phyloP scores from a whole-genome alignment of 2,797 vertebrate genomes.

The Cercopithecus petaurista region DNA sequence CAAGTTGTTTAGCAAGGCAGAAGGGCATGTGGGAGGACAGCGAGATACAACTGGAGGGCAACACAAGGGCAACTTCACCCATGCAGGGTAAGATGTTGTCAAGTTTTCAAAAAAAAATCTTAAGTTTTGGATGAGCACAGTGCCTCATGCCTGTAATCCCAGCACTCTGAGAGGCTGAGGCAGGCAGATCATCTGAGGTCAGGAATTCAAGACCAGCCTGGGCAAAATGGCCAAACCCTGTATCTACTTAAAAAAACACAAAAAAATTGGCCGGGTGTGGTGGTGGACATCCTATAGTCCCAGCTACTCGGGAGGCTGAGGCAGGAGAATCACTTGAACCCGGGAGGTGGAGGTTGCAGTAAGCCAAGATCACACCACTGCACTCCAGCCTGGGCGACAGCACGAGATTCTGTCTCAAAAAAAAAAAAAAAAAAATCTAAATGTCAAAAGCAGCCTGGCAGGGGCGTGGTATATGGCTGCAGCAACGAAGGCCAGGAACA shows the following conservation, averaged over 20 bases:
- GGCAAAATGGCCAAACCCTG: background rate
- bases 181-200: background rate
- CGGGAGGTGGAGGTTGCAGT: background rate
- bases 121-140: background rate
- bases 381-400: background rate
- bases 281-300: background rate
- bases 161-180: background rate
- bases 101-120: background rate
- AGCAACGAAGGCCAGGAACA: background rate
- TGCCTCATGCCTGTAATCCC: background rate
- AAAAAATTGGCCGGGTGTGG: background rate
- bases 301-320: background rate
- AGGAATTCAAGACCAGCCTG: background rate
- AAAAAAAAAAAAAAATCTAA: background rate
- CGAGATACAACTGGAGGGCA: accelerated
- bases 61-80: background rate
- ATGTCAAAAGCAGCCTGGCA: too few relatives aligned
- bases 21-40: background rate
- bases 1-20: background rate
- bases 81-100: accelerated
- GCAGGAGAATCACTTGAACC: background rate
- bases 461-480: background rate
- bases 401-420: too few relatives aligned
- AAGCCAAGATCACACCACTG: background rate
- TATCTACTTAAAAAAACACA: background rate